A percentile compares a stretch with the other conserved stretches of the same genome.
These are phyloP conservation scores for Drymodes brunneopygia DNA, from an alignment of 2,113 vertebrate species.

Conservation along the genomic window DNA sequence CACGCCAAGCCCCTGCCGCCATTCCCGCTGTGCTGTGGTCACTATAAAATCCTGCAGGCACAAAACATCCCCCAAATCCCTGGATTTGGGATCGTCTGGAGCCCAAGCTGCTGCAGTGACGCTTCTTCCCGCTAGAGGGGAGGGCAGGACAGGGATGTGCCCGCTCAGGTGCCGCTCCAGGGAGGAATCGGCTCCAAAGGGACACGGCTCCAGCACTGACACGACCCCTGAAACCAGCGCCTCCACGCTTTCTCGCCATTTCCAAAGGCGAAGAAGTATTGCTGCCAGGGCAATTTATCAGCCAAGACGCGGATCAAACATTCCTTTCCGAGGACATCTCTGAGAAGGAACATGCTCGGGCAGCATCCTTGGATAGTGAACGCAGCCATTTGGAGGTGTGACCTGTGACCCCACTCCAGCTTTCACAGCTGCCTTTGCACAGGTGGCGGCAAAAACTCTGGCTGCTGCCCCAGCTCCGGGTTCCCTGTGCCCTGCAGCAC, in stretches of 20 bases:
- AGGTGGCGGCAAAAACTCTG: rapidly evolving
- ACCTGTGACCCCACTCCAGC: background rate
- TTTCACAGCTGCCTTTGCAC: background rate
- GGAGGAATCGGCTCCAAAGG: background rate
- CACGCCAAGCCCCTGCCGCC: background rate
- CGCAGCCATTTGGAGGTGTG: background rate
- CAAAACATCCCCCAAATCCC: background rate
- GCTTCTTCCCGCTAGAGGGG: constrained; percentile 45
- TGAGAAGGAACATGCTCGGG: background rate
- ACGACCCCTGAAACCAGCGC: too few relatives aligned
- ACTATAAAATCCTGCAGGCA: rapidly evolving
- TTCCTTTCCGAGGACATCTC: background rate
- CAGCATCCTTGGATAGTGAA: background rate
- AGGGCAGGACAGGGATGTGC: constrained; percentile 29
- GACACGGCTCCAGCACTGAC: background rate
- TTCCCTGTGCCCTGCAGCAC: background rate
- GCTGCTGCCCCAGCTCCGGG: background rate
- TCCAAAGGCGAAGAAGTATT: background rate
- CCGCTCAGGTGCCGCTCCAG: background rate
- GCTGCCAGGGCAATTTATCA: background rate
- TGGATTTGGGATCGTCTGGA: background rate
- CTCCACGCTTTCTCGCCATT: background rate
- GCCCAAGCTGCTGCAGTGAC: background rate
- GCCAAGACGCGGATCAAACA: background rate
- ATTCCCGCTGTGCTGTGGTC: background rate